Percentiles rank a stretch among this genome's conserved stretches.
Conservation (phyloP, 2,797 vertebrate species). For the Dicrostonyx torquatus region DNA sequence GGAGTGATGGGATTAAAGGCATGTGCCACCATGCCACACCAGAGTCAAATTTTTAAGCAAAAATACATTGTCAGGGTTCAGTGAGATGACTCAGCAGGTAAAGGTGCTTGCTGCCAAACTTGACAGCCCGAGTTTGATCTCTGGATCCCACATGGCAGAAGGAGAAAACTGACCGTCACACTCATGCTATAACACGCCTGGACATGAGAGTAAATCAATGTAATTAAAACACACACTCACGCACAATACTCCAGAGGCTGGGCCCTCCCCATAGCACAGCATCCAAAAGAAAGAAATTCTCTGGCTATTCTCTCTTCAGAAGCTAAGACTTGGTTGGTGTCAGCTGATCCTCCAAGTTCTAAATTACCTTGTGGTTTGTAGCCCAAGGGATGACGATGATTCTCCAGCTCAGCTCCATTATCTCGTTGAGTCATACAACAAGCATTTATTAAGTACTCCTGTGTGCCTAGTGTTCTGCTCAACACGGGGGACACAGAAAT, state of each 20-base stretch:
- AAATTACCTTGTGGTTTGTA: neutral
- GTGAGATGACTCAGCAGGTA: neutral
- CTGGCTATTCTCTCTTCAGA: neutral
- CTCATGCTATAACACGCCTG: too few species aligned
- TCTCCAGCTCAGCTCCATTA: neutral
- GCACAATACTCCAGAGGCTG: neutral
- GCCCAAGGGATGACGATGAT: neutral
- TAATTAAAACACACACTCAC: neutral
- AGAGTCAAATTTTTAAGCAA: conserved; percentile 34
- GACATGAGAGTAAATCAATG: neutral
- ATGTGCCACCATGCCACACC: neutral
- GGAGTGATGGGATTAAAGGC: neutral
- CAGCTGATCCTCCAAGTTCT: conserved; percentile 9
- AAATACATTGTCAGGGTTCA: neutral
- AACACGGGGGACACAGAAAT: conserved; percentile 9
- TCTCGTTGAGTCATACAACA: neutral
- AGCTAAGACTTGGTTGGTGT: neutral
- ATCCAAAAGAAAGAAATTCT: neutral
- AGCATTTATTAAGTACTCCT: conserved; percentile 2
- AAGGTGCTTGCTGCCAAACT: neutral
- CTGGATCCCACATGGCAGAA: neutral
- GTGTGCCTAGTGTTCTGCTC: neutral
- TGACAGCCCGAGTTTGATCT: neutral
- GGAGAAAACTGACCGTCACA: neutral
- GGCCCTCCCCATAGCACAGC: neutral